Evolutionary conservation across 2,797 vertebrate species (phyloP), one percentile per base, ranked within the genome.

Genomic region (Clamator glandarius): DNA sequence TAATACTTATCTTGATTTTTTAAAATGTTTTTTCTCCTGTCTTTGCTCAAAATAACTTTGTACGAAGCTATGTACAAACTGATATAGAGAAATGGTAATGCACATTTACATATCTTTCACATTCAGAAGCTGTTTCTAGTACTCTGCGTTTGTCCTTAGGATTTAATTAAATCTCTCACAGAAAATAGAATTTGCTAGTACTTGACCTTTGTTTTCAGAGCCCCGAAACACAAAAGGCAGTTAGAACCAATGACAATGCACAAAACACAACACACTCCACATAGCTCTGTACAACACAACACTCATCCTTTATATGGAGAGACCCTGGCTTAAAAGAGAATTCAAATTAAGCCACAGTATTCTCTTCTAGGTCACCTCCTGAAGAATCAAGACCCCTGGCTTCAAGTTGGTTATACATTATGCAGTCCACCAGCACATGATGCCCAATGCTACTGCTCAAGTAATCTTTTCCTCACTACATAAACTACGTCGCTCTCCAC

Each of bases 171-270:
- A 96, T 89, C 90, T 89, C 90, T 91, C 69, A 89, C 48, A 95
- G 89, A 90, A 97, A 96, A 91, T 54, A 96, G 96, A 97, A 97
- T 95, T 95, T 86, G 61, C 92, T 90, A 84, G 89, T 86, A 91
- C 93, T 93, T 87, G 95, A 96, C 94, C 93, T 96, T 97, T 97
- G 96, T 96, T 91, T 86, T 85, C 83, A 92, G 78, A 91, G 78
- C 46, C 46, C 31, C 2, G 3, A 66, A 92, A 90, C 81, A 97
- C 96, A 97, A 97, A 95, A 95, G 80, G 78, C 92, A 28, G 95
- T 93, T 91, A 96, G 96, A 97, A 96, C 95, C 94, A 95, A 69
- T 95, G 87, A 95, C 94, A 90, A 73, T 70, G 91, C 82, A 95
- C 80, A 96, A 93, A 89, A 75, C 61, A 89, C 83, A 79, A 54